Evolutionary conservation across 2,888 invertebrate species (phyloP).

Genomic region (Tetrapedia diversipes): DNA sequence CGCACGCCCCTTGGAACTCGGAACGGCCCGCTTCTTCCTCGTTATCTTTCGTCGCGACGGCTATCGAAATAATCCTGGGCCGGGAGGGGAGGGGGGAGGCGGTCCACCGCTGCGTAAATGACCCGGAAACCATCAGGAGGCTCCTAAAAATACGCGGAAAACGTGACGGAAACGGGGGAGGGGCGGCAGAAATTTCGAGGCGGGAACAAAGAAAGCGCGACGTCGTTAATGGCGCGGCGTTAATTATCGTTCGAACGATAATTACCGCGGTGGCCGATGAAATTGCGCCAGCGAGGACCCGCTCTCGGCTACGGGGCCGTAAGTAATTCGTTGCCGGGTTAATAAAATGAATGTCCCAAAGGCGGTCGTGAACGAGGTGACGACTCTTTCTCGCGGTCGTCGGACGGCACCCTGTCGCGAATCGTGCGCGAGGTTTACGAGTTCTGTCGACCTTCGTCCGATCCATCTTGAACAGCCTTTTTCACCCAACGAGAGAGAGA

Average conservation of each 20-base stretch:
- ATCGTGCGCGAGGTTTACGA: conserved; percentile 68
- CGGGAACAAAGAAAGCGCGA: conserved; percentile 14
- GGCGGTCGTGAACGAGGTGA: conserved; percentile 15
- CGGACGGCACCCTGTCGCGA: conserved; percentile 41
- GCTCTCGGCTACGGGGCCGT: conserved; percentile 28
- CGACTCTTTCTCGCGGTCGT: conserved; percentile 32
- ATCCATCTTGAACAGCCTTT: background rate
- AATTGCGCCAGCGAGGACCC: conserved; percentile 10
- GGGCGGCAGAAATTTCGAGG: background rate
- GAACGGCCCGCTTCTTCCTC: conserved; percentile 23
- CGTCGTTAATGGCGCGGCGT: conserved; percentile 36
- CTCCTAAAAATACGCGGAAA: conserved; percentile 50
- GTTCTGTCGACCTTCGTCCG: conserved; percentile 5
- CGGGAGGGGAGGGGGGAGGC: background rate
- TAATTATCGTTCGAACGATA: conserved; percentile 38
- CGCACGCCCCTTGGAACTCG: conserved; percentile 24
- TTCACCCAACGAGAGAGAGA: too few species aligned
- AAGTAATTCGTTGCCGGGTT: conserved; percentile 55
- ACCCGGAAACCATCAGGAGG: conserved; percentile 50
- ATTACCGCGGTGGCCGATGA: conserved; percentile 4
- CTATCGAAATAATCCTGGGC: conserved; percentile 43
- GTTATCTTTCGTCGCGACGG: conserved; percentile 54
- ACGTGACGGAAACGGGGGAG: background rate
- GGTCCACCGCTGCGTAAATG: conserved; percentile 51
- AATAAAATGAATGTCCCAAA: conserved; percentile 55